Evolutionary conservation across 2,113 vertebrate genomes (phyloP).

Genomic region (Phylloscopus trochiloides): DNA sequence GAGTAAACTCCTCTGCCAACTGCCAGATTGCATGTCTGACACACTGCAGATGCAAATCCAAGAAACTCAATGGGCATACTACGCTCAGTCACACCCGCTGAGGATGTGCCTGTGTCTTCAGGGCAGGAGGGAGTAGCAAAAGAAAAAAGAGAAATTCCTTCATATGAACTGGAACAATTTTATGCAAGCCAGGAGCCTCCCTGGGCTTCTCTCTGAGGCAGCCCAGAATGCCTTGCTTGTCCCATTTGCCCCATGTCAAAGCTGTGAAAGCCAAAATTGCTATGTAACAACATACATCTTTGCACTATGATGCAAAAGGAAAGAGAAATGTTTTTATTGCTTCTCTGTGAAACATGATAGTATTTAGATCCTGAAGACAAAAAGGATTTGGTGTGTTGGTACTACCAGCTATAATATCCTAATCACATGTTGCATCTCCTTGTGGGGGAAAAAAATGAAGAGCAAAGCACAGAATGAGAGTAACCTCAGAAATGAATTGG

Average conservation of each 20-base stretch:
- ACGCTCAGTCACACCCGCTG: not conserved
- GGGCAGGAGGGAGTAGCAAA: not conserved
- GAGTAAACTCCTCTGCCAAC: slow-evolving; percentile 35
- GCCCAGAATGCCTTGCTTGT: not conserved
- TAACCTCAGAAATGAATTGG: not conserved
- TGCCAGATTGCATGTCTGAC: slow-evolving; percentile 48
- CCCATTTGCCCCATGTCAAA: not conserved
- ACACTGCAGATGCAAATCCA: slow-evolving; percentile 45
- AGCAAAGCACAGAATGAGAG: not conserved
- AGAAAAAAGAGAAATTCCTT: not conserved
- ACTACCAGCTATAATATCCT: not conserved
- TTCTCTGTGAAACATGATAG: not conserved
- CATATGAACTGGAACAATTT: not conserved
- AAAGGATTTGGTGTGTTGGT: not conserved
- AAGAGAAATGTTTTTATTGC: not conserved
- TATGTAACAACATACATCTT: not conserved
- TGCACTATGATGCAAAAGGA: not conserved
- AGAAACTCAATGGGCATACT: slow-evolving; percentile 10
- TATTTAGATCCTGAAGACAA: not conserved
- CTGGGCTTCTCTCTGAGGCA: not conserved
- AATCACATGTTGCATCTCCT: not conserved
- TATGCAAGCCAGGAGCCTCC: not conserved
- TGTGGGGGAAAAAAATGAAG: not conserved
- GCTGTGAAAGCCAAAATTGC: not conserved
- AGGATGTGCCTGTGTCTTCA: not conserved